Percentiles rank a stretch among this genome's conserved stretches.
These are phyloP conservation scores for Apamea crenata DNA, from an alignment of 2,888 invertebrate species.

Conservation along the genomic window DNA sequence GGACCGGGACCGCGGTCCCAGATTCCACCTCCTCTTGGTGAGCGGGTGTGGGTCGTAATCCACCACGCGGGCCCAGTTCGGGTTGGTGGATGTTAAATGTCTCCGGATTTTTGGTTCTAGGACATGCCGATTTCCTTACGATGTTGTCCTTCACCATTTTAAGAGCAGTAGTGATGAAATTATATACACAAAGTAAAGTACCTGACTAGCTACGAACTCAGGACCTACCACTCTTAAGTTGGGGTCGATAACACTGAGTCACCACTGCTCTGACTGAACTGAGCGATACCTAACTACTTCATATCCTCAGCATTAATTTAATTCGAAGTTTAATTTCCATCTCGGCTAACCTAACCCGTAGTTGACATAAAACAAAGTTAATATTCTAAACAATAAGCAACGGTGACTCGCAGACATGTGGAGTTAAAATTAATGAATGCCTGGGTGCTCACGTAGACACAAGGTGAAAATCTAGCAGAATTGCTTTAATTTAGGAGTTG, in stretches of 20 bases:
- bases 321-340: slow-evolving; percentile 18
- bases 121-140: not conserved
- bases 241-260: too few relatives aligned
- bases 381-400: slow-evolving; percentile 40
- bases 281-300: not conserved
- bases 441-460: slow-evolving; percentile 43
- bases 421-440: slow-evolving; percentile 61
- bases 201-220: too few relatives aligned
- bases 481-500: slow-evolving; percentile 64
- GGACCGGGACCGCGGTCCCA: too few relatives aligned
- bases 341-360: slow-evolving; percentile 1
- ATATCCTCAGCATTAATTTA: slow-evolving; percentile 8
- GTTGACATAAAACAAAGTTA: slow-evolving; percentile 40
- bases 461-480: slow-evolving; percentile 58
- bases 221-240: too few relatives aligned
- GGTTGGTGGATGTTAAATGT: not conserved
- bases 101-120: not conserved
- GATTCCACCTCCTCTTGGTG: not conserved
- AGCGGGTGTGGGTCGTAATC: not conserved
- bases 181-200: not conserved
- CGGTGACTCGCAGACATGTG: slow-evolving; percentile 41
- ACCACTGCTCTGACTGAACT: not conserved
- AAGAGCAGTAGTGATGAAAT: not conserved
- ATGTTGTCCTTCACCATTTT: not conserved
- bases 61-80: not conserved